Evolutionary conservation across 2,113 vertebrate genomes (phyloP), one percentile per base, ranked within the genome.

Genomic region (Mus spicilegus): DNA sequence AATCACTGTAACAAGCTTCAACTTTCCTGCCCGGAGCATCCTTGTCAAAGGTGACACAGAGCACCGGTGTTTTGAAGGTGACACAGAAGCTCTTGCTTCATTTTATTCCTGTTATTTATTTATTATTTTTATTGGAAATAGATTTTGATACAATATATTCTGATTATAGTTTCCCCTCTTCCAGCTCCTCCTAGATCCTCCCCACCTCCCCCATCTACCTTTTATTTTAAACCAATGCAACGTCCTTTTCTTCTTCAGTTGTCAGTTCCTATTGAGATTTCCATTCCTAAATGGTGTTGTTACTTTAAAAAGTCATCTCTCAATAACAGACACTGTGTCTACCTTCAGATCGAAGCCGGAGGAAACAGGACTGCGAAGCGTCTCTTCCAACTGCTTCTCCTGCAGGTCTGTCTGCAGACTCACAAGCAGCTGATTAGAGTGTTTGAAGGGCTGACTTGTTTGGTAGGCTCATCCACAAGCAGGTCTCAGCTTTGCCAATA

Each of bases 251-350:
- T 33, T 84, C 42, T 92, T 94, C 84, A 81, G 69, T 17, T 87
- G 30, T 73, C 87, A 75, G 20, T 85, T 93, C 13, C 49, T 77
- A 72, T n/a, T 90, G 69, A 54, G 77, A 93, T n/a, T 89, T 6
- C 7, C 67, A 46, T 77, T 96, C 69, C 14, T 82, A 95, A 82
- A 90, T 54, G 87, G 9, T 39, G 69, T 72, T 24, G 12, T 24
- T 87, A 72, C 65, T 93, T 86, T 36, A 63, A 39, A 88, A 96
- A 92, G 70, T 17, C 54, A 92, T 90, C 75, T 90, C 90, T 95
- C 13, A 69, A 78, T 73, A 88, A 67, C 39, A 77, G 69, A 86
- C 94, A 67, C 39, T 70, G 86, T 42, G 39, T 63, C 30, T 67
- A 46, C 70, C 78, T 95, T 22, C 28, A 63, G 85, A 67, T 42